phyloP scores from a whole-genome alignment of 2,797 vertebrate genomes.

The Allobates femoralis region DNA sequence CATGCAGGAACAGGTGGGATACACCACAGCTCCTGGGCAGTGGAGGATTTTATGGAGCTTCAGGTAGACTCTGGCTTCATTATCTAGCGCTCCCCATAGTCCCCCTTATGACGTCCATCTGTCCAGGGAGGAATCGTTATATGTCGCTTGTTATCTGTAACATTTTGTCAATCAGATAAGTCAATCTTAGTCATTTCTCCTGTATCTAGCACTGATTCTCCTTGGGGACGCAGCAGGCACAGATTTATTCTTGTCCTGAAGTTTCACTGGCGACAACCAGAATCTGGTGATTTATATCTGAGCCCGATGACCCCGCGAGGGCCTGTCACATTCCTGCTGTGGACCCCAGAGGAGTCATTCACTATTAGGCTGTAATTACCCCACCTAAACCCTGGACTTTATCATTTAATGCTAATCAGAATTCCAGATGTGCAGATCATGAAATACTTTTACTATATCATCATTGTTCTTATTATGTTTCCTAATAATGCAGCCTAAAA shows the following conservation, averaged over 20 bases:
- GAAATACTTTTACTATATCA: background rate
- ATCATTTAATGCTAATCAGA: background rate
- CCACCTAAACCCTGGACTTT: constrained; percentile 10
- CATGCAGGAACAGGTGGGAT: no score
- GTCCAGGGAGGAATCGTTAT: no score
- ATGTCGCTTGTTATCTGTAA: background rate
- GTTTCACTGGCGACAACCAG: background rate
- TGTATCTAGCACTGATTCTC: background rate
- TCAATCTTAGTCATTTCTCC: no score
- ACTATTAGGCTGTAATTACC: background rate
- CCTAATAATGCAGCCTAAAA: constrained; percentile 85
- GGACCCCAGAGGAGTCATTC: background rate
- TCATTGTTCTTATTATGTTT: constrained; percentile 20
- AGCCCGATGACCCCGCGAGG: background rate
- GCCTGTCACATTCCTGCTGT: background rate
- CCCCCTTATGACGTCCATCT: background rate
- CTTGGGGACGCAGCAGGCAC: background rate
- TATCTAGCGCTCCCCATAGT: no score
- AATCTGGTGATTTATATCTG: background rate
- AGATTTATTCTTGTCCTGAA: background rate
- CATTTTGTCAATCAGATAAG: background rate
- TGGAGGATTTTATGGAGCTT: no score
- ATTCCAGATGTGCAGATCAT: constrained; percentile 16
- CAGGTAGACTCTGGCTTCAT: no score
- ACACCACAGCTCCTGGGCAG: no score